Percentiles rank a stretch among this genome's conserved stretches.
Evolutionary conservation across 2,113 vertebrate genomes (phyloP).

Genomic region (Oreochromis tanganicae): DNA sequence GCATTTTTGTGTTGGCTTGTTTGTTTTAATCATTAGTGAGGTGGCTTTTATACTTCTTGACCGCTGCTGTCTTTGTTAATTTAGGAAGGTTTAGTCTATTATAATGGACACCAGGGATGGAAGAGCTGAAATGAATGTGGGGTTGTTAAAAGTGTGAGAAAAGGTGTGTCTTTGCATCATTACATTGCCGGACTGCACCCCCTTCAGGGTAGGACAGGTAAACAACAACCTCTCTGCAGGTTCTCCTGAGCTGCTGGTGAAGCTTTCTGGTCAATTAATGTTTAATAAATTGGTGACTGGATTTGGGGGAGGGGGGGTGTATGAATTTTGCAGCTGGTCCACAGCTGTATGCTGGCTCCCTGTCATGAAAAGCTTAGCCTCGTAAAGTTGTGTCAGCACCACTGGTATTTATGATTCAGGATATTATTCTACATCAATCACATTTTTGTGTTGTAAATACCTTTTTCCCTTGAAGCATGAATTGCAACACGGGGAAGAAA

Average conservation of each 20-base stretch:
- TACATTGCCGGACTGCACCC: rapidly evolving
- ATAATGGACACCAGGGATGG: background rate
- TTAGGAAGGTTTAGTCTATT: background rate
- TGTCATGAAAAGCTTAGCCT: background rate
- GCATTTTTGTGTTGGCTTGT: background rate
- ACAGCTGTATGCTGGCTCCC: background rate
- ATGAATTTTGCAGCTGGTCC: background rate
- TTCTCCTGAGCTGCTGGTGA: background rate
- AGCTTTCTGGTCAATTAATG: background rate
- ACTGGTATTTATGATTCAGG: background rate
- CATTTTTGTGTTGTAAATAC: background rate
- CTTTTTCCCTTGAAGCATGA: background rate
- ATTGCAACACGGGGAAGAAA: background rate
- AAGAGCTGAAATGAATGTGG: background rate
- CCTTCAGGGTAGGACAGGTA: background rate
- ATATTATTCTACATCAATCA: background rate
- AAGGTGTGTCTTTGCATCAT: background rate
- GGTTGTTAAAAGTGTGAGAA: background rate
- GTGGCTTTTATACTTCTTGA: background rate
- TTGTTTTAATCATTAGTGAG: background rate
- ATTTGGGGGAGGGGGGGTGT: too few species aligned
- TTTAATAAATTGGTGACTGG: background rate
- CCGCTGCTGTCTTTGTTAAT: background rate
- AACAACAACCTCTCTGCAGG: background rate
- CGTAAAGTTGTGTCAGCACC: background rate